Conservation (phyloP, 2,113 vertebrate species). For the Rallus limicola region DNA sequence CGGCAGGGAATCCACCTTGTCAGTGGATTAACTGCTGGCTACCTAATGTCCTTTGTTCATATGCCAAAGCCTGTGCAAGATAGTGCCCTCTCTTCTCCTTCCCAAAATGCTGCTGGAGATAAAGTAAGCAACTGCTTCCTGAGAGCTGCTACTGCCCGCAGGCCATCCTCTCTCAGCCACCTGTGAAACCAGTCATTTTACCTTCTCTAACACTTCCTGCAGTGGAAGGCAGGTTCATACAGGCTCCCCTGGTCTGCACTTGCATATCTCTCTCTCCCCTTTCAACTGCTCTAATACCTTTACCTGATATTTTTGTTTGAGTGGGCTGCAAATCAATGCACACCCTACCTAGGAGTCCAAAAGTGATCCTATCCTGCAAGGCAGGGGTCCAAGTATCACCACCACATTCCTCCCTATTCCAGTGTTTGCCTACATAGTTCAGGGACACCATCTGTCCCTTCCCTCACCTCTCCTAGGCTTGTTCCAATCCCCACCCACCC, state of each 20-base stretch:
- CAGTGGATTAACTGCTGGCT: not conserved
- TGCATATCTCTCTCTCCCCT: not conserved
- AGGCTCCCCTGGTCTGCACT: not conserved
- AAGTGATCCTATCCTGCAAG: not conserved
- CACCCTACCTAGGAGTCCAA: not conserved
- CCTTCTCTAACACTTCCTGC: constrained; percentile 30
- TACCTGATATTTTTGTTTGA: not conserved
- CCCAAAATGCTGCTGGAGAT: not conserved
- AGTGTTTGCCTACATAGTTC: not conserved
- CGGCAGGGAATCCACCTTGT: not conserved
- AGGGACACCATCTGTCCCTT: not conserved
- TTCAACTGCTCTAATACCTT: constrained; percentile 3
- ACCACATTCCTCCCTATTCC: not conserved
- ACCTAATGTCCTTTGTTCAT: not conserved
- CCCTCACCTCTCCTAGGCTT: not conserved
- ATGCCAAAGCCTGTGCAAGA: not conserved
- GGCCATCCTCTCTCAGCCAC: constrained; percentile 22
- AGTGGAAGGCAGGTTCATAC: constrained; percentile 45
- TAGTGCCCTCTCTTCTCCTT: not conserved
- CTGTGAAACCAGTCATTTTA: constrained; percentile 48
- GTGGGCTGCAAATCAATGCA: not conserved
- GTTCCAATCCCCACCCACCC: constrained; percentile 22
- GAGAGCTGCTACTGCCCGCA: not conserved
- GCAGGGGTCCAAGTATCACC: not conserved
- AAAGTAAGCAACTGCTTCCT: not conserved